Base-by-base conservation (phyloP, 2,113 vertebrate species). In the Theristicus caerulescens region DNA sequence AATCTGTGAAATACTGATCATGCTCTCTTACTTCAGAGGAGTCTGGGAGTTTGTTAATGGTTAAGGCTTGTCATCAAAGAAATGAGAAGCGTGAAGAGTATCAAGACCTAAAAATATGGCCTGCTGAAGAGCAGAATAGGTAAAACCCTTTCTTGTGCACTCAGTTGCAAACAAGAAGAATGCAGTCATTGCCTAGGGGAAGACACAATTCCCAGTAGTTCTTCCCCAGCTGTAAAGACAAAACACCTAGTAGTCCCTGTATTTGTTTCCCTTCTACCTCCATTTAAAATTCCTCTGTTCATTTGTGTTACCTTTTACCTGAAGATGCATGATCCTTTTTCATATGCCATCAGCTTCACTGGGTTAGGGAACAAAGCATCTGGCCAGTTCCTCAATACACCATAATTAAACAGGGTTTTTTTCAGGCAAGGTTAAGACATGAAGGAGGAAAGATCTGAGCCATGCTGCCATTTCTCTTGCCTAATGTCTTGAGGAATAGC, bases 401-500 rank as follows among this genome's bases (percentile, higher is more conserved):
- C 11, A 8, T 34, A 36, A 67, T 15, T 69, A 46, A 42, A 66
- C 6, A 0, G 1, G 8, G 3, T 11, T 4, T 5, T 62, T 44
- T 84, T 36, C 18, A 58, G 7, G 9, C 25, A 38, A 52, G 24
- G 8, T 9, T 51, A 49, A 85, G 54, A 86, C 21, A 42, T 1
- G 14, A 80, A 77, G 49, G 10, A 70, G 19, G 12, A 74, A 88
- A 90, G 24, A 44, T 40, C 22, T 92, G 18, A 77, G 16, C 31
- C 16, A 10, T 32, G 10, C 9, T 71, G 22, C 6, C 24, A 69
- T 3, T 44, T 38, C 7, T 44, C n/a, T 77, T 54, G 32, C 34
- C n/a, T 62, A 38, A 15, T 29, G 3, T 54, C 59, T 77, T 70
- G 46, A 92, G 31, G 13, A 86, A n/a, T 3, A 62, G 5, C 38